Base-by-base conservation (phyloP, 2,113 vertebrate genomes). In the Paraplagusia blochii region DNA sequence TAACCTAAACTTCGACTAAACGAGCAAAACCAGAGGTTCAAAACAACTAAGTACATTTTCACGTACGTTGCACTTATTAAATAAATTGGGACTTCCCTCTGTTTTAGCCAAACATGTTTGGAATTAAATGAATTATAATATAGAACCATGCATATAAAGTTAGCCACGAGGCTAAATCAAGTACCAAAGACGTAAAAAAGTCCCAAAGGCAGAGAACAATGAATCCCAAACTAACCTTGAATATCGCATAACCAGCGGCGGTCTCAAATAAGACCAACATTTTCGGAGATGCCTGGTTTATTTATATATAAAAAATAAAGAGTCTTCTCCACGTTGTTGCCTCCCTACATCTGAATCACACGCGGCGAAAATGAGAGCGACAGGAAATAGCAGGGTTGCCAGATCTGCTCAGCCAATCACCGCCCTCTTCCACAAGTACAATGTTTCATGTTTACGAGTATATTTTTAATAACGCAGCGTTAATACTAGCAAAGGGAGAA, bases 181-280 rank as follows among this genome's bases (percentile, higher is more conserved):
- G 8, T 5, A 19, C 47, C 45, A 35, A 12, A 17, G 0, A 6
- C 16, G 12, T 13, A 34, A 40, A 9, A 34, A 38, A 11, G 0
- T 3, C 44, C 35, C 0, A 29, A 1, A 12, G 12, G 19, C 9
- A 34, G 0, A 4, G 51, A 34, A 33, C 9, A 46, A n/a, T n/a
- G n/a, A 22, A 33, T 29, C 0, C 2, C 38, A 51, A 1, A 77
- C 79, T 19, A 72, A 91, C 90, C 74, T 90, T 91, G 11, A 91
- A 91, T 58, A 91, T 88, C 0, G 90, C 90, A 69, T 84, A 91
- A 47, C 90, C 90, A 11, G 89, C 90, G 0, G 90, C 90, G 19
- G 90, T 91, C 62, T 91, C 90, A 18, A 91, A 91, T 29, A 91
- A 70, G 22, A 91, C 90, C 5, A 91, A 73, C 90, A 91, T 91